phyloP scores from a whole-genome alignment of 2,888 invertebrate species.

The Lasioglossum marginatum region DNA sequence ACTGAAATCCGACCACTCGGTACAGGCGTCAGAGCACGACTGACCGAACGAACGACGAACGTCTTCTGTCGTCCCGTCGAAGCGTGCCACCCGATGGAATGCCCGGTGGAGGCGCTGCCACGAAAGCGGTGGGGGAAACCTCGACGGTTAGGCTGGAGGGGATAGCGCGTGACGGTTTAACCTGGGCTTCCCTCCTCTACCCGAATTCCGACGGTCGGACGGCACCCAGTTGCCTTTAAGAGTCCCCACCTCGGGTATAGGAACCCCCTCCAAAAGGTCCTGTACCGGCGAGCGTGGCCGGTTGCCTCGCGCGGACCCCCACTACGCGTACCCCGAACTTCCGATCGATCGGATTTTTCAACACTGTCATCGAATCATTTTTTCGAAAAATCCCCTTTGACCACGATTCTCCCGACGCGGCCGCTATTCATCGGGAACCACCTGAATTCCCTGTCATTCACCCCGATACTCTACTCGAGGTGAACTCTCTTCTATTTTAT shows the following conservation, averaged over 20 bases:
- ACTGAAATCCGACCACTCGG: conserved; percentile 76
- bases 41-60: conserved; percentile 77
- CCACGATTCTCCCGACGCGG: neutral
- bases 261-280: conserved; percentile 25
- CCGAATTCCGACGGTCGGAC: conserved; percentile 80
- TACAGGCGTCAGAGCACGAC: conserved; percentile 81
- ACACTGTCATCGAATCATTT: conserved; percentile 40
- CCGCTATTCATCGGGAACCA: neutral
- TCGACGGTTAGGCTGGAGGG: conserved; percentile 70
- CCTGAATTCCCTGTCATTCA: neutral
- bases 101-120: conserved; percentile 69
- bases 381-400: conserved; percentile 23
- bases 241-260: conserved; percentile 53
- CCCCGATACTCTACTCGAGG: neutral
- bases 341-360: conserved; percentile 63
- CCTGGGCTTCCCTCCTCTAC: conserved; percentile 79
- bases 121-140: conserved; percentile 68
- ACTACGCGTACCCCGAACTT: conserved; percentile 21
- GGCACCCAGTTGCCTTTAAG: conserved; percentile 76
- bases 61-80: conserved; percentile 78
- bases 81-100: conserved; percentile 82
- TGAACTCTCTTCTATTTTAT: neutral
- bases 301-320: conserved; percentile 61
- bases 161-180: conserved; percentile 82
- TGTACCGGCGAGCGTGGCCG: conserved; percentile 45